phyloP scores from a whole-genome alignment of 1,140 invertebrate species.

The Eufriesea mexicana region DNA sequence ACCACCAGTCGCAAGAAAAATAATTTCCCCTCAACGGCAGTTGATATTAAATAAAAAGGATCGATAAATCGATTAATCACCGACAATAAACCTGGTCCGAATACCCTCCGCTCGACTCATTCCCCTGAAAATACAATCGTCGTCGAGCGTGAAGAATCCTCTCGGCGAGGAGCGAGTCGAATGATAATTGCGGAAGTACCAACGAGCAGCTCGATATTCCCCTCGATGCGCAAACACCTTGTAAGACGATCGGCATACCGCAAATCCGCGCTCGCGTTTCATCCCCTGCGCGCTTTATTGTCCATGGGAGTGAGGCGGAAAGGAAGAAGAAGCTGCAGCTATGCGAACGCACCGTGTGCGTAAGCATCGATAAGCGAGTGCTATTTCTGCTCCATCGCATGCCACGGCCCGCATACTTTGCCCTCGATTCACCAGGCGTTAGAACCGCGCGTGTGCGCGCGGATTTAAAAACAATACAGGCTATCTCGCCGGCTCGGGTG shows the following conservation, averaged over 20 bases:
- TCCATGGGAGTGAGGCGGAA: background rate
- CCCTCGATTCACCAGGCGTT: conserved; percentile 12
- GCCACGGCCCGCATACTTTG: background rate
- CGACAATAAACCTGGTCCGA: background rate
- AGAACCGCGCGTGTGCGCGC: background rate
- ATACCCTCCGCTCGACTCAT: background rate
- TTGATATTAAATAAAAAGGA: background rate
- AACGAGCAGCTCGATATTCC: conserved; percentile 15
- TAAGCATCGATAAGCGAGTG: conserved; percentile 43
- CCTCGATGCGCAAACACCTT: background rate
- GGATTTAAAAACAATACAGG: conserved; percentile 21
- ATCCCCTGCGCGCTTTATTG: conserved; percentile 29
- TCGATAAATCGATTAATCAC: background rate
- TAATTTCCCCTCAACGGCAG: too few relatives aligned
- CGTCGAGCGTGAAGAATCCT: background rate
- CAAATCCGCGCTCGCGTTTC: conserved; percentile 22
- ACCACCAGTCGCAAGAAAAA: too few relatives aligned
- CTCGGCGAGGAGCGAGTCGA: background rate
- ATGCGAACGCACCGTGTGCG: conserved; percentile 21
- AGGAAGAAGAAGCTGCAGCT: conserved; percentile 7
- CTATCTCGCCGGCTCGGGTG: background rate
- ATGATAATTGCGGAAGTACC: conserved; percentile 17
- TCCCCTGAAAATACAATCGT: background rate
- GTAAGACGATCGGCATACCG: conserved; percentile 7
- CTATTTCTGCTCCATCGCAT: conserved; percentile 45